Evolutionary conservation across 2,888 invertebrate genomes (phyloP), one percentile per base, ranked within the genome.

Genomic region (Pycnomerus fuliginosus): DNA sequence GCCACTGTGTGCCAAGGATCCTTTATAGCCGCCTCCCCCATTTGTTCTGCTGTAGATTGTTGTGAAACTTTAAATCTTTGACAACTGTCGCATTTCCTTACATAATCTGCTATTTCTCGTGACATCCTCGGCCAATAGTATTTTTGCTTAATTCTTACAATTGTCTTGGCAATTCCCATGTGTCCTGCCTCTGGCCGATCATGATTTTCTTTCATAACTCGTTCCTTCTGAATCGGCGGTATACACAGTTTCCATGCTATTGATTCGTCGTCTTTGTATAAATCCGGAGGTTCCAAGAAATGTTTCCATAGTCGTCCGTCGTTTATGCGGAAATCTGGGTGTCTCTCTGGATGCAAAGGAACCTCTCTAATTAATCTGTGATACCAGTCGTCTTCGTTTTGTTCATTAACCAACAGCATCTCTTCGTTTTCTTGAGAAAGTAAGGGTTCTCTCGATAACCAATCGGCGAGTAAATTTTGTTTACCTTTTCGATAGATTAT

Each of bases 101-200:
- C 54, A 24, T 61, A 64, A 2, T 32, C 34, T 1, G 54, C 44
- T 1, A 57, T 44, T 5, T 62, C 57, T 20, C 42, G 32, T 14
- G 38, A 50, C 58, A 56, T 67, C 11, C 49, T 49, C 15, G 60
- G 55, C 61, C 61, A 65, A 36, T 61, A 59, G 22, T 61, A 65
- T 3, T 35, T 17, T 7, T 10, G 32, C 2, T 54, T 47, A 10
- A 64, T 40, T 15, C 53, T 23, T 8, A 32, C 38, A 7, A 50
- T 33, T 2, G 58, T 53, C 42, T 61, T 65, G n/a, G 52, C 43
- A 3, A 55, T 54, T 5, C 60, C 60, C 22, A 56, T 13, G 34
- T 62, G 62, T 2, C 61, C 60, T 1, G 57, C 56, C 8, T 46
- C 44, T 2, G 55, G 42, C 14, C 25, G 34, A 34, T 56, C 49